phyloP scores from a whole-genome alignment of 2,113 vertebrate genomes.

The Microtus pennsylvanicus region DNA sequence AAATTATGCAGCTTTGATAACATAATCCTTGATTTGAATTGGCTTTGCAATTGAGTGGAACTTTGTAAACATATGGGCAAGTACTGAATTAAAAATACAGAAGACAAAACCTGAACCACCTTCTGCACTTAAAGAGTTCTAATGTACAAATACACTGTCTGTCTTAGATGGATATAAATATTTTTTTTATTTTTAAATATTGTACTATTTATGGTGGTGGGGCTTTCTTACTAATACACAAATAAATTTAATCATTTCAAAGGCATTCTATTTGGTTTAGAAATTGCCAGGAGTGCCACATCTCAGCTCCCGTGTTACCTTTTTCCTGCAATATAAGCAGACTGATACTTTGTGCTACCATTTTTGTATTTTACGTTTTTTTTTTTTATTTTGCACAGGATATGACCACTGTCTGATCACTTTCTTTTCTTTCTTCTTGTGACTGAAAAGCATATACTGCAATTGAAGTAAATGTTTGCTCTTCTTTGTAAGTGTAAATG shows the following conservation, averaged over 20 bases:
- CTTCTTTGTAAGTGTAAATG: constrained; percentile 85
- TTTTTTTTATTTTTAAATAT: constrained; percentile 88
- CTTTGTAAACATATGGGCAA: constrained; percentile 76
- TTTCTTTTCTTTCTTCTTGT: constrained; percentile 88
- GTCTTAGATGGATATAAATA: constrained; percentile 85
- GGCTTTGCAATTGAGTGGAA: constrained; percentile 84
- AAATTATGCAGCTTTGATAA: constrained; percentile 91
- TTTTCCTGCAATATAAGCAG: constrained; percentile 84
- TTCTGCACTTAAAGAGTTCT: constrained; percentile 86
- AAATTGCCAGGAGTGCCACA: constrained; percentile 85
- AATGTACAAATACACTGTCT: constrained; percentile 86
- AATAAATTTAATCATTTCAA: constrained; percentile 82
- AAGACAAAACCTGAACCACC: constrained; percentile 81
- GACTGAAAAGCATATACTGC: constrained; percentile 89
- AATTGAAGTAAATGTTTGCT: constrained; percentile 91
- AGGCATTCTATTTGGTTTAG: constrained; percentile 87
- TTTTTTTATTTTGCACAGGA: constrained; percentile 84
- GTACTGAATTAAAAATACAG: constrained; percentile 81
- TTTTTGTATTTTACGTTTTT: constrained; percentile 82
- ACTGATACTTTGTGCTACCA: constrained; percentile 83
- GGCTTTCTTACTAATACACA: constrained; percentile 88
- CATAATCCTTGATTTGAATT: constrained; percentile 84
- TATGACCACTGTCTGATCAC: constrained; percentile 88
- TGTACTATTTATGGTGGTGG: constrained; percentile 89
- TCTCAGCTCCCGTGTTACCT: constrained; percentile 88